These are phyloP conservation scores for Hypselothyrea guttata DNA, from an alignment of 2,888 invertebrate species.

Conservation along the genomic window DNA sequence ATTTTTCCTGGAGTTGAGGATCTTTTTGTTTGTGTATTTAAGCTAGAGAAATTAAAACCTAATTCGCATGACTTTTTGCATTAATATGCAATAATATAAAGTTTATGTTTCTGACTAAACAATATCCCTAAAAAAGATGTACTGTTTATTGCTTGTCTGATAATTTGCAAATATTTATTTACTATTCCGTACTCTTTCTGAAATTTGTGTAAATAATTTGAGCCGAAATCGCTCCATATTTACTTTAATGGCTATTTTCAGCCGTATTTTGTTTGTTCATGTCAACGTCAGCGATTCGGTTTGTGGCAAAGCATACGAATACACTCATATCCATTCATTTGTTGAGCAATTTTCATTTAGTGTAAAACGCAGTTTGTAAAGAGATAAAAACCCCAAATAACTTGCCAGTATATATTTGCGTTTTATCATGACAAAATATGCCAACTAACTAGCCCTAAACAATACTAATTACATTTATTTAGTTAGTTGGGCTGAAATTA, in stretches of 20 bases:
- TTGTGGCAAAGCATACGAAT: not conserved
- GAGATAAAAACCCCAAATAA: not conserved
- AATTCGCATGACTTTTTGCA: too few species aligned
- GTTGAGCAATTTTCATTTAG: constrained; percentile 34
- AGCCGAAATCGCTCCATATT: not conserved
- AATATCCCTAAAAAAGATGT: too few species aligned
- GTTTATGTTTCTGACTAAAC: too few species aligned
- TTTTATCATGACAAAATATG: too few species aligned
- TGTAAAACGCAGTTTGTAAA: not conserved
- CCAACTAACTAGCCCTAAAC: not conserved
- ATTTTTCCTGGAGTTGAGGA: too few species aligned
- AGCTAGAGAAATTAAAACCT: too few species aligned
- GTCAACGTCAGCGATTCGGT: constrained; percentile 38
- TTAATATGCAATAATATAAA: too few species aligned
- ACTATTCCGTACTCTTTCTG: not conserved
- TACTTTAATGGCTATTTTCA: constrained; percentile 33
- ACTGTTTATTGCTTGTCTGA: too few species aligned
- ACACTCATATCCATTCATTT: constrained; percentile 29
- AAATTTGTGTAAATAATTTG: not conserved
- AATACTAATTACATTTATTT: not conserved
- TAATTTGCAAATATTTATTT: too few species aligned
- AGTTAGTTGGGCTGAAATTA: constrained; percentile 14
- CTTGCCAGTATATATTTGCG: not conserved
- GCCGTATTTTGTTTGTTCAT: constrained; percentile 52
- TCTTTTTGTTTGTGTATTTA: too few species aligned